These are phyloP conservation scores for Chionodraco myersi DNA, from an alignment of 2,113 vertebrate genomes.

Conservation along the genomic window DNA sequence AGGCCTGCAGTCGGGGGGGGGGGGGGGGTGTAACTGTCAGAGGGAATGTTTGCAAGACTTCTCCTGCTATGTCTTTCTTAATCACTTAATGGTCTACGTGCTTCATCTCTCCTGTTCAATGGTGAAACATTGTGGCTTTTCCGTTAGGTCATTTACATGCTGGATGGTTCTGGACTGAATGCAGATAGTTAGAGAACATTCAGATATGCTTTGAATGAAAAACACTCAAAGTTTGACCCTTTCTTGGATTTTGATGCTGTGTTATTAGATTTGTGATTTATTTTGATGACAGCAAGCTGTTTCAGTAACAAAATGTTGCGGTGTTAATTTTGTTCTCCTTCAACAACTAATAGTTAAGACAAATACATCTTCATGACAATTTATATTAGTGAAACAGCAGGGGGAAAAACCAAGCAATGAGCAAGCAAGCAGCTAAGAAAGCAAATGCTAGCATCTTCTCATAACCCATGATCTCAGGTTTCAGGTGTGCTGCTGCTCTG, in stretches of 20 bases:
- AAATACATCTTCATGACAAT: background rate
- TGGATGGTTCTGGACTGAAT: constrained; percentile 10
- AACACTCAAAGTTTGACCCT: background rate
- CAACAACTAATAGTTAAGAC: background rate
- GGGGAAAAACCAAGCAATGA: background rate
- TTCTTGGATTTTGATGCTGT: background rate
- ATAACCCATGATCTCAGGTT: background rate
- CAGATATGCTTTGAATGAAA: constrained; percentile 26
- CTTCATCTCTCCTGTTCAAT: constrained; percentile 5
- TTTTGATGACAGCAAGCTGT: background rate
- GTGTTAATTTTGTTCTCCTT: background rate
- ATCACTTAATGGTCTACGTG: constrained; percentile 28
- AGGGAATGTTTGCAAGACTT: constrained; percentile 32
- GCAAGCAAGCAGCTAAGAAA: background rate
- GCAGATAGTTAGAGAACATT: constrained; percentile 8
- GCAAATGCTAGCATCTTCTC: background rate
- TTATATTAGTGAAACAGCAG: background rate
- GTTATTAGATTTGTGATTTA: constrained; percentile 14
- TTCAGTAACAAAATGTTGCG: background rate
- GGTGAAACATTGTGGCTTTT: constrained; percentile 31
- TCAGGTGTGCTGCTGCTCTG: background rate
- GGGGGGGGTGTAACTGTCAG: background rate
- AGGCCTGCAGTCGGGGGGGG: constrained; percentile 23
- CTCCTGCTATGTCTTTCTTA: constrained; percentile 41
- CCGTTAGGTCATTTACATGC: constrained; percentile 1